Percentiles rank a stretch among this genome's conserved stretches.
Evolutionary conservation across 2,888 invertebrate genomes (phyloP).

Genomic region (Drosophila sordidapex): DNA sequence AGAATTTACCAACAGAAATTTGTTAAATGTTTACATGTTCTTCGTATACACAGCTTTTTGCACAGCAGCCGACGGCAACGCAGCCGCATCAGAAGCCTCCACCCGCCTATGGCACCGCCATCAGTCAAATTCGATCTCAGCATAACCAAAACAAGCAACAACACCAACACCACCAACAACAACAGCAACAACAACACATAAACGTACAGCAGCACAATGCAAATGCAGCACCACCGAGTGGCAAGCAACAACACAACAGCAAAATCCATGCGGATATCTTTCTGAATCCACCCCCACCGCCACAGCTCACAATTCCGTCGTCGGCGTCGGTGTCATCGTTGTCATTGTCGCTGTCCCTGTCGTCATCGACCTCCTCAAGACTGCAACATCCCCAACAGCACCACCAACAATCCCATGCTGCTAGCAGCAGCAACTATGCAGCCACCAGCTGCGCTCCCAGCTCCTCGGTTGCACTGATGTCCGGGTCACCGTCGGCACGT

Average conservation of each 20-base stretch:
- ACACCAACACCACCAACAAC: slow-evolving; percentile 44
- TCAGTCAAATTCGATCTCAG: slow-evolving; percentile 85
- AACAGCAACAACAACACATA: slow-evolving; percentile 52
- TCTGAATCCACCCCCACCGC: slow-evolving; percentile 70
- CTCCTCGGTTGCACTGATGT: slow-evolving; percentile 30
- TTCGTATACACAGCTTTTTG: slow-evolving; percentile 73
- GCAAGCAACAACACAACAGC: slow-evolving; percentile 51
- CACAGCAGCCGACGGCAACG: slow-evolving; percentile 70
- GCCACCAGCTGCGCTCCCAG: slow-evolving; percentile 15
- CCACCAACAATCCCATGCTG: slow-evolving; percentile 38
- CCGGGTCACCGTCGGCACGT: slow-evolving; percentile 26
- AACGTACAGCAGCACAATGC: slow-evolving; percentile 63
- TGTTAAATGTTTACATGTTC: not conserved
- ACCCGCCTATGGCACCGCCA: slow-evolving; percentile 84
- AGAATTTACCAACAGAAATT: not conserved
- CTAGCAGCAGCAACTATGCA: slow-evolving; percentile 19
- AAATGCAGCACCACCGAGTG: slow-evolving; percentile 64
- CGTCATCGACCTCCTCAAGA: slow-evolving; percentile 28
- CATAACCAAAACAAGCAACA: slow-evolving; percentile 83
- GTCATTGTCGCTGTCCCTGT: slow-evolving; percentile 5
- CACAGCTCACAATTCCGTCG: slow-evolving; percentile 36
- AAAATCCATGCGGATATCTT: slow-evolving; percentile 66
- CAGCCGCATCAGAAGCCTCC: slow-evolving; percentile 84
- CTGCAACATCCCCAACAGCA: slow-evolving; percentile 52
- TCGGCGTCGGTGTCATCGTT: slow-evolving; percentile 19